These are phyloP conservation scores for Synergus gifuensis DNA, from an alignment of 2,888 invertebrate species.

Conservation along the genomic window DNA sequence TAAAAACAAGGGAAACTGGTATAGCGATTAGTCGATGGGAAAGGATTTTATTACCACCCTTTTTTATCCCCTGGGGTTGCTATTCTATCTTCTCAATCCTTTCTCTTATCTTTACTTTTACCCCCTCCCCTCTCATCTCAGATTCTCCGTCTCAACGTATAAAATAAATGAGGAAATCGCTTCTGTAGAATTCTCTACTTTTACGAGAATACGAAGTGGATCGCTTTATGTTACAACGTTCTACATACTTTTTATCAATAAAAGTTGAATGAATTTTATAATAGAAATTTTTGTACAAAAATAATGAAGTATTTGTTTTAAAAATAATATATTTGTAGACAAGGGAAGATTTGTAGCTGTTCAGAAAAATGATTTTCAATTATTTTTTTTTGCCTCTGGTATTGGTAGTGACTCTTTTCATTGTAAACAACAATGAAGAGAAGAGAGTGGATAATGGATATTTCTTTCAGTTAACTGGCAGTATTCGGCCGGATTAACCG, in stretches of 20 bases:
- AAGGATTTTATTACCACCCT: slow-evolving; percentile 39
- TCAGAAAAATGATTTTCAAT: not conserved
- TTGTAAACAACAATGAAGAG: slow-evolving; percentile 5
- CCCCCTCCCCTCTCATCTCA: not conserved
- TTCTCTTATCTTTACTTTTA: not conserved
- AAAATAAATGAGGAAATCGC: slow-evolving; percentile 28
- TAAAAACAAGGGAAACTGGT: slow-evolving; percentile 44
- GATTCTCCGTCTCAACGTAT: slow-evolving; percentile 16
- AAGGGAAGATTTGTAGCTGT: too few relatives aligned
- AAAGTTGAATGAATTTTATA: not conserved
- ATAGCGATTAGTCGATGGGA: slow-evolving; percentile 49
- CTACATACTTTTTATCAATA: not conserved
- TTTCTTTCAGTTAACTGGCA: slow-evolving; percentile 38
- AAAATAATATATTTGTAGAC: not conserved
- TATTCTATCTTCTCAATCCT: slow-evolving; percentile 5
- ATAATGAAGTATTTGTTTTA: not conserved
- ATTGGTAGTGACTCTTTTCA: not conserved
- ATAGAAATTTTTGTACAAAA: too few relatives aligned
- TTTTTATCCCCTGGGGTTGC: slow-evolving; percentile 3
- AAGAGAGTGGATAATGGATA: slow-evolving; percentile 31
- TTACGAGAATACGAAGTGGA: not conserved
- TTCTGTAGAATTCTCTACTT: slow-evolving; percentile 12
- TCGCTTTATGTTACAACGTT: slow-evolving; percentile 1
- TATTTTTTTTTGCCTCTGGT: not conserved
- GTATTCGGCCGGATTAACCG: slow-evolving; percentile 48